phyloP scores from a whole-genome alignment of 2,888 invertebrate species.

The Perdita meconis region DNA sequence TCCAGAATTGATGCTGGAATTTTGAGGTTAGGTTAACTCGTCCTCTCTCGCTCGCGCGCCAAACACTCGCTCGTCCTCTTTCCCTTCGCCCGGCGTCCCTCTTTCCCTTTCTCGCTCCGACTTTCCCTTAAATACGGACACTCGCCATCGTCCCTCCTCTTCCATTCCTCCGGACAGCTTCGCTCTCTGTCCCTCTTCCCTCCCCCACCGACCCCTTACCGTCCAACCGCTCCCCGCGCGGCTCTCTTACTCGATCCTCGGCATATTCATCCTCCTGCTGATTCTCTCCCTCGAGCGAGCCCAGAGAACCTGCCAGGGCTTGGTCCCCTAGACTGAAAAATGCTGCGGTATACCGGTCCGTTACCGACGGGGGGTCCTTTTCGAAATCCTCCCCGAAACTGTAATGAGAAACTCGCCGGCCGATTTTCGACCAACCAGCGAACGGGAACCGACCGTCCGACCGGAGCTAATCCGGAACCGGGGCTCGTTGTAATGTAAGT shows the following conservation, averaged over 20 bases:
- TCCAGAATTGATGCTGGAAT: constrained; percentile 83
- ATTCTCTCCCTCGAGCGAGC: constrained; percentile 72
- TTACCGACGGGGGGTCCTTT: constrained; percentile 70
- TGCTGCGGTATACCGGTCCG: constrained; percentile 80
- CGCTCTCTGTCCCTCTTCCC: constrained; percentile 10
- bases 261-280: constrained; percentile 60
- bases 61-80: constrained; percentile 44
- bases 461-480: constrained; percentile 10
- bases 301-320: constrained; percentile 73
- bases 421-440: constrained; percentile 65
- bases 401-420: constrained; percentile 73
- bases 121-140: constrained; percentile 51
- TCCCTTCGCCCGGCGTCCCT: constrained; percentile 54
- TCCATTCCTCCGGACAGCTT: constrained; percentile 41
- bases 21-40: constrained; percentile 82
- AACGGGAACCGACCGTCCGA: constrained; percentile 15
- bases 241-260: constrained; percentile 50
- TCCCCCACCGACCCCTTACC: constrained; percentile 2
- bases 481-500: constrained; percentile 57
- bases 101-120: constrained; percentile 39
- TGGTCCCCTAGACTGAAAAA: constrained; percentile 81
- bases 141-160: constrained; percentile 44
- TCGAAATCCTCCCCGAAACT: constrained; percentile 76
- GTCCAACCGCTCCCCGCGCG: too few species aligned
- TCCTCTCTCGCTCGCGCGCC: constrained; percentile 65